Percentiles rank a stretch among this genome's conserved stretches.
Evolutionary conservation across 2,797 vertebrate species (phyloP).

Genomic region (Champsocephalus esox): DNA sequence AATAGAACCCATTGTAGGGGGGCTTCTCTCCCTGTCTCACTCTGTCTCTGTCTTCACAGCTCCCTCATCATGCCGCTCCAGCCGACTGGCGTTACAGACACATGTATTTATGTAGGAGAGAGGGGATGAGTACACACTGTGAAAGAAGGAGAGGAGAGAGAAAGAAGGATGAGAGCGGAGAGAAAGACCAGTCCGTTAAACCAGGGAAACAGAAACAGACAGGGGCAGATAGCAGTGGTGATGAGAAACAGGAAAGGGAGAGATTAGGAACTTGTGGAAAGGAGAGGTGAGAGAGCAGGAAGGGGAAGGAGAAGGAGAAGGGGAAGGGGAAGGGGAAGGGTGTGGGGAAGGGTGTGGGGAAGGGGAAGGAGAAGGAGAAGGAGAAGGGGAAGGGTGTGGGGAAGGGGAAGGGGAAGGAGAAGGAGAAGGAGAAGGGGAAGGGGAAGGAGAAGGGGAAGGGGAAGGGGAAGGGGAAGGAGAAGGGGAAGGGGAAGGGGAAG

Average conservation of each 20-base stretch:
- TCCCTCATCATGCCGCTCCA: slow-evolving; percentile 67
- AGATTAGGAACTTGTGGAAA: neutral
- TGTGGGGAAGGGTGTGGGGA: neutral
- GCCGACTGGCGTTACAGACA: slow-evolving; percentile 65
- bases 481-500: no score
- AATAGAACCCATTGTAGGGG: slow-evolving; percentile 37
- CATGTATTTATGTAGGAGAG: slow-evolving; percentile 70
- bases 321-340: no score
- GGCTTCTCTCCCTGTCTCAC: slow-evolving; percentile 9
- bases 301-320: no score
- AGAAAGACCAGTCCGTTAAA: neutral
- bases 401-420: no score
- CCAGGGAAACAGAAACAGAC: neutral
- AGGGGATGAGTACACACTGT: slow-evolving; percentile 58
- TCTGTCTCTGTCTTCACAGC: slow-evolving; percentile 48
- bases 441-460: no score
- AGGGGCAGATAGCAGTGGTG: neutral
- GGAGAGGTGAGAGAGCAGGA: neutral
- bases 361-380: no score
- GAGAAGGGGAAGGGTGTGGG: neutral
- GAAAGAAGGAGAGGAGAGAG: neutral
- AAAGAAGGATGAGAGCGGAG: no score
- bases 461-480: no score
- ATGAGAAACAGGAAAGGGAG: neutral
- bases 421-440: no score